Evolutionary conservation across 2,797 vertebrate genomes (phyloP).

Genomic region (Anableps anableps): DNA sequence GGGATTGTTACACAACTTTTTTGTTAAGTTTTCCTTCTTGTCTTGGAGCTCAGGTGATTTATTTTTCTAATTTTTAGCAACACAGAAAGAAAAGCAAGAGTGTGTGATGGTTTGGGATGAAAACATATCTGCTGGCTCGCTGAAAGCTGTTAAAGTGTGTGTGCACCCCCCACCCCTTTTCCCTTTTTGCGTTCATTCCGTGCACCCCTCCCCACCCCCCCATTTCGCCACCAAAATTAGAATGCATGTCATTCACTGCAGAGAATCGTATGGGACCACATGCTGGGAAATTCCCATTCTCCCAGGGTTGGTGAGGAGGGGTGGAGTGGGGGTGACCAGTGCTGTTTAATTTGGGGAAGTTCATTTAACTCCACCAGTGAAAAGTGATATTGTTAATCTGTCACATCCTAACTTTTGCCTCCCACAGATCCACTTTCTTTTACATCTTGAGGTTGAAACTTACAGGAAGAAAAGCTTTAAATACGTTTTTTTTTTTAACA

Average conservation of each 20-base stretch:
- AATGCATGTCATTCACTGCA: slow-evolving; percentile 79
- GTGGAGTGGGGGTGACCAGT: slow-evolving; percentile 50
- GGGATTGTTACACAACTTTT: slow-evolving; percentile 3
- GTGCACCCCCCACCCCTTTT: background rate
- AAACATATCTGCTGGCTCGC: slow-evolving; percentile 24
- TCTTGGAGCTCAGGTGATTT: slow-evolving; percentile 11
- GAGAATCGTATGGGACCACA: slow-evolving; percentile 76
- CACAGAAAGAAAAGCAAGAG: background rate
- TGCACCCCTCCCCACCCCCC: slow-evolving; percentile 66
- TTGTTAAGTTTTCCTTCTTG: slow-evolving; percentile 17
- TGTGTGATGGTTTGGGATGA: slow-evolving; percentile 16
- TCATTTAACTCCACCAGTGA: slow-evolving; percentile 55
- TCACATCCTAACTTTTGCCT: slow-evolving; percentile 30
- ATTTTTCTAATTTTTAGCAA: background rate
- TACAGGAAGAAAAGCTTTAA: background rate
- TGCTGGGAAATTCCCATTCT: slow-evolving; percentile 80
- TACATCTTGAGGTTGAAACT: background rate
- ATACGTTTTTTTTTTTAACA: background rate
- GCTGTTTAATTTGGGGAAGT: slow-evolving; percentile 70
- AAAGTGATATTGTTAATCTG: slow-evolving; percentile 41
- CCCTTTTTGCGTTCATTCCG: slow-evolving; percentile 3
- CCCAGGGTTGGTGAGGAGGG: slow-evolving; percentile 69
- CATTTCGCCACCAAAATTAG: slow-evolving; percentile 74
- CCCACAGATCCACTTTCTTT: slow-evolving; percentile 5
- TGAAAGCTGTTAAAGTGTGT: slow-evolving; percentile 30